Evolutionary conservation across 2,888 invertebrate species (phyloP), one percentile per base, ranked within the genome.

Genomic region (Morpho helenor): DNA sequence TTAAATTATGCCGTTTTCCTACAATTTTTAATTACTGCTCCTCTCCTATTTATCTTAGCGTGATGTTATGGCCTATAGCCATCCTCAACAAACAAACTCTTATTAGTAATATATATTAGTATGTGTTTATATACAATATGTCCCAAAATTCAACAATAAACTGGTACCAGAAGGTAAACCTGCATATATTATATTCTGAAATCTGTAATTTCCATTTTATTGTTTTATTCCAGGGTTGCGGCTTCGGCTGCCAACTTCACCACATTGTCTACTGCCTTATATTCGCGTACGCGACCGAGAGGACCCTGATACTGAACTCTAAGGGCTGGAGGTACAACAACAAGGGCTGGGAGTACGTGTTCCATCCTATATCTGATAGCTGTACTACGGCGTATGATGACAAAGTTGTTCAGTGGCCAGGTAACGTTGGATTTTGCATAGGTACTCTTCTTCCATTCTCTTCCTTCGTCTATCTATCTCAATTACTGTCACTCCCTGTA

Each of bases 241-340:
- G 99, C 9, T 99, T 98, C 85, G 99, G 99, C 8, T 99, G 99
- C 77, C 99, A 99, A 87, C 90, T 99, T 16, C 99, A 99, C 88
- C 99, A 99, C 84, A 96, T 97, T 55, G 96, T 97, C 8, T 99
- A 99, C 84, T 99, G 99, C 80, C 94, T 99, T 69, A 95, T 99
- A 76, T 96, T 98, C 68, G 98, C 99, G 1, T 99, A 98, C 81
- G 98, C 98, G 0, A 97, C 98, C 0, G 94, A 97, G 76, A 90
- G 99, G 53, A 99, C 99, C 0, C 86, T 99, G 61, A 95, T 99
- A 68, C 88, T 99, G 47, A 96, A 98, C 84, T 97, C 98, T 0
- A 95, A 96, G 73, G 98, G 98, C 2, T 99, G 99, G 99, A 88
- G 97, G 56, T 98, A 98, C 85, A 96, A 97, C 76, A 94, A 94